phyloP scores from a whole-genome alignment of 1,140 invertebrate genomes.

The Polyergus mexicanus region DNA sequence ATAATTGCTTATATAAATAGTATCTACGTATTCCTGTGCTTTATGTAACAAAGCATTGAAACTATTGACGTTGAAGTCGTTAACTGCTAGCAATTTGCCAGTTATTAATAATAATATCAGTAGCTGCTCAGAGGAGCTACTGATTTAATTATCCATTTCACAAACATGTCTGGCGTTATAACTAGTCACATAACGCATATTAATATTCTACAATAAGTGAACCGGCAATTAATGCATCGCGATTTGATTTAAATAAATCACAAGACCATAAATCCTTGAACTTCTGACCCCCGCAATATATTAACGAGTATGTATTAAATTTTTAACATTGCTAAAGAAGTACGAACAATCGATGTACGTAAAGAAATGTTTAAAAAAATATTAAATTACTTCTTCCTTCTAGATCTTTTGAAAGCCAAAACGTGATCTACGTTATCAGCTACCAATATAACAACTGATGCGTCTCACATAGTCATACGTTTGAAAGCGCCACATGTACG shows the following conservation, averaged over 20 bases:
- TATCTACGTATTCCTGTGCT: neutral
- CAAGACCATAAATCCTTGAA: neutral
- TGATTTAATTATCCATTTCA: conserved; percentile 41
- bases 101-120: conserved; percentile 29
- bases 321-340: conserved; percentile 19
- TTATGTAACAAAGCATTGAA: conserved; percentile 8
- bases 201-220: neutral
- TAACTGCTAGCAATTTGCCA: conserved; percentile 20
- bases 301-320: neutral
- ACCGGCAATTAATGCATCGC: neutral
- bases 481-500: conserved; percentile 50
- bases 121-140: neutral
- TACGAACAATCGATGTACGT: neutral
- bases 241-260: conserved; percentile 13
- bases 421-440: conserved; percentile 37
- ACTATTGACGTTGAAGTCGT: neutral
- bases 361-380: neutral
- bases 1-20: conserved; percentile 2
- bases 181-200: neutral
- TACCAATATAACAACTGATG: conserved; percentile 2
- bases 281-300: neutral
- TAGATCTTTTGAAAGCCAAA: conserved; percentile 21
- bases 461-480: neutral
- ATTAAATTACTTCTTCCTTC: neutral
- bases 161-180: neutral